Evolutionary conservation across 2,888 invertebrate species (phyloP).

Genomic region (Plebejus anna): DNA sequence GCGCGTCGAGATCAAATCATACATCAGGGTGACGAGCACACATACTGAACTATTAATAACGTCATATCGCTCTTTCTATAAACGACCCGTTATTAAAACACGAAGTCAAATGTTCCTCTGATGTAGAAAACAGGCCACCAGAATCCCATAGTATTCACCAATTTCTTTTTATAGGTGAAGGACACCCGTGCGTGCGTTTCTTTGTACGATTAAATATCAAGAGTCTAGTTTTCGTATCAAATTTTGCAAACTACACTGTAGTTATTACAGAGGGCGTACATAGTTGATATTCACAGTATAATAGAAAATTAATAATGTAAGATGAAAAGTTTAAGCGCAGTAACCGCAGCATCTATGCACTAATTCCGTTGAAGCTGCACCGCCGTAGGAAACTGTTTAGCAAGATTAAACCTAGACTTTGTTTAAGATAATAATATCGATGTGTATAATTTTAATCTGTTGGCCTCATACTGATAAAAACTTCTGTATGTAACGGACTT

Average conservation of each 20-base stretch:
- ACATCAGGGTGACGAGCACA: neutral
- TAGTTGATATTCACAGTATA: neutral
- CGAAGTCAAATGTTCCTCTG: neutral
- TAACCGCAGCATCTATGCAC: neutral
- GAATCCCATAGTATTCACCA: neutral
- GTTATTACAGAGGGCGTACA: neutral
- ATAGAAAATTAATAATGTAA: neutral
- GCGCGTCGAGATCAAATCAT: neutral
- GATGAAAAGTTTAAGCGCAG: neutral
- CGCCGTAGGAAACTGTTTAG: neutral
- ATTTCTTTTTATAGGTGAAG: neutral
- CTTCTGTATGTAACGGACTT: too few species aligned
- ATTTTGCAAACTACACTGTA: neutral
- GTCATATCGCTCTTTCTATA: neutral
- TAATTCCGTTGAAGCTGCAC: neutral
- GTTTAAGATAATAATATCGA: too few species aligned
- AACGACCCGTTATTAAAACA: neutral
- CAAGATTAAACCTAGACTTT: too few species aligned
- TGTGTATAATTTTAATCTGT: too few species aligned
- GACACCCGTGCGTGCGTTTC: neutral
- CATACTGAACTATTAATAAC: conserved; percentile 5
- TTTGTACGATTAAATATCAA: neutral
- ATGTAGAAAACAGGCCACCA: neutral
- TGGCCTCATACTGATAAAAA: too few species aligned
- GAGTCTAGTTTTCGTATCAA: neutral